Evolutionary conservation across 2,113 vertebrate species (phyloP).

Genomic region (Polyodon spathula): DNA sequence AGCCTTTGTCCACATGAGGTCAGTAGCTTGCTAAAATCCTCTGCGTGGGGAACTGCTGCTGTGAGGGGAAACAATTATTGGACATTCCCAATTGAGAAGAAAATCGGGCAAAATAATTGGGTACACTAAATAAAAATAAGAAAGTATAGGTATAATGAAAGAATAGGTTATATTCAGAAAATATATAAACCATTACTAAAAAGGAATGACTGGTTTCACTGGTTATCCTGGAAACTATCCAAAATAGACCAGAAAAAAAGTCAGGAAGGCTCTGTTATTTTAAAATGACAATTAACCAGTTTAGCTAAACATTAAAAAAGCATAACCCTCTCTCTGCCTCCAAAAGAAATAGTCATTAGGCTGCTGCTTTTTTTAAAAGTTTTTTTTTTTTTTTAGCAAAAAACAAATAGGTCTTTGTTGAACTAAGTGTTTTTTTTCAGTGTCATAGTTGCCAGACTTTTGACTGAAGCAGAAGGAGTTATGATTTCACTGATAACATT

Average conservation of each 20-base stretch:
- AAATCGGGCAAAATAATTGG: too few species aligned
- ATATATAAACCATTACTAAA: neutral
- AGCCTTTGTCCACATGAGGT: too few species aligned
- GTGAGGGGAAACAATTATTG: too few species aligned
- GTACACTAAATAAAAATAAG: too few species aligned
- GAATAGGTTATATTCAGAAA: too few species aligned
- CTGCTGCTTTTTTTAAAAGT: conserved; percentile 50
- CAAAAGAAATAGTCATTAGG: conserved; percentile 40
- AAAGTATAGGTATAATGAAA: too few species aligned
- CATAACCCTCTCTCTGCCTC: conserved; percentile 35
- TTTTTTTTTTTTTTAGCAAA: conserved; percentile 33
- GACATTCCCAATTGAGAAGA: too few species aligned
- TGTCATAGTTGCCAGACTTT: conserved; percentile 22
- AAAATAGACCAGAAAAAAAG: neutral
- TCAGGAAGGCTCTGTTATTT: conserved; percentile 12
- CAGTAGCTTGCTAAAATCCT: too few species aligned
- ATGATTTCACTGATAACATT: conserved; percentile 10
- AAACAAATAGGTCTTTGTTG: too few species aligned
- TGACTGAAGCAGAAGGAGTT: conserved; percentile 17
- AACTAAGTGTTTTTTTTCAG: conserved; percentile 33
- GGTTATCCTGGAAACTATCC: neutral
- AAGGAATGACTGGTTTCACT: neutral
- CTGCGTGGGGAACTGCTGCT: too few species aligned
- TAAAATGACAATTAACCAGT: conserved; percentile 34
- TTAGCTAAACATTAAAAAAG: conserved; percentile 34